Base-by-base conservation (phyloP, 1,140 invertebrate species). In the Pseudobourletiella spinata region DNA sequence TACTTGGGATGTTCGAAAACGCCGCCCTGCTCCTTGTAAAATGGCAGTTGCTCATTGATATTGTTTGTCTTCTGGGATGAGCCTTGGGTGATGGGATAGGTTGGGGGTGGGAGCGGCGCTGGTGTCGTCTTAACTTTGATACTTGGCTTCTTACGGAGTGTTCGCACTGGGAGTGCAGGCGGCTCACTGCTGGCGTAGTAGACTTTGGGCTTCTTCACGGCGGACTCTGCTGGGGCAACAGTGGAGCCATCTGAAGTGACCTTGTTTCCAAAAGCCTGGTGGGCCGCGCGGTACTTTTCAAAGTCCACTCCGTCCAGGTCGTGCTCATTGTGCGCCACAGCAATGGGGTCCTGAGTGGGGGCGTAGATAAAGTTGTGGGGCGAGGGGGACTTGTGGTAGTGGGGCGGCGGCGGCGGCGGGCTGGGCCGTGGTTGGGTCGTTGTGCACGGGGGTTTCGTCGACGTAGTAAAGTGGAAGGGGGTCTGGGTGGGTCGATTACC, bases 21-120 rank as follows among this genome's bases (percentile, higher is more conserved):
- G 14, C 68, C 68, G 0, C 68, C 68, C 1, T 61, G 59, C 48
- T 70, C 68, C 29, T 67, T 70, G 30, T 65, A 70, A 58, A 70
- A 70, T 22, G 68, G 68, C 3, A 70, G 56, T 18, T 66, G 57
- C 0, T 67, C 66, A 42, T 68, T 63, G 18, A 51, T 55, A 22
- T 25, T 54, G 22, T 52, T 59, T 18, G 29, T 54, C 18, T 11
- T 35, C 62, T 63, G 6, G 46, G 52, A 25, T 29, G 2, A 54
- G 8, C 32, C 32, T 11, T 6, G 15, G 58, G 58, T 48, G 54
- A 48, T 25, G 22, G 57, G 26, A 16, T 39, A 43, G 0, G 22
- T 4, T 3, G 20, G 28, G 16, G 15, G 46, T 32, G 57, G 35
- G 48, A 16, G 18, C 2, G 60, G 42, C 15, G 46, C 30, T 1